Conservation (phyloP, 2,797 vertebrate species). For the Threskiornis aethiopicus region DNA sequence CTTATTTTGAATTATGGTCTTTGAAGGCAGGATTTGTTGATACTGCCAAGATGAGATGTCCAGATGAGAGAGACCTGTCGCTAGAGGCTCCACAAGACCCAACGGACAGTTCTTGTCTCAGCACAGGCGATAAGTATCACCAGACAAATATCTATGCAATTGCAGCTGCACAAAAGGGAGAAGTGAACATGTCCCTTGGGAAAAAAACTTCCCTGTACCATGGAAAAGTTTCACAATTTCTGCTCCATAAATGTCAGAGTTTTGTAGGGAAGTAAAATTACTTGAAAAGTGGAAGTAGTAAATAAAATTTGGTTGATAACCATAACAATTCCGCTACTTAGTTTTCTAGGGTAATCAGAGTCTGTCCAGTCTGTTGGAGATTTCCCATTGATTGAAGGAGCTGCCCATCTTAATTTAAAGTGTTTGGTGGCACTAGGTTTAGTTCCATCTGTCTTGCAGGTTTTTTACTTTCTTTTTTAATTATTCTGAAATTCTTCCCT, state of each 20-base stretch:
- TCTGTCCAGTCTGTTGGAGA: background rate
- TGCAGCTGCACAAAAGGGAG: background rate
- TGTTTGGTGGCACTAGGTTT: background rate
- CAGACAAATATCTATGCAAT: background rate
- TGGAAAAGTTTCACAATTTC: background rate
- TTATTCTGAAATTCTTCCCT: background rate
- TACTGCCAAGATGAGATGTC: background rate
- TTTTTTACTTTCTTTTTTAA: background rate
- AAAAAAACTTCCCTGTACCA: background rate
- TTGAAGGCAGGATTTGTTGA: background rate
- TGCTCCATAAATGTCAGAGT: background rate
- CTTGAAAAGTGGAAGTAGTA: background rate
- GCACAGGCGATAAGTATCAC: background rate
- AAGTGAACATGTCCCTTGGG: background rate
- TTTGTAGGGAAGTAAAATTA: background rate
- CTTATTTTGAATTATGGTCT: background rate
- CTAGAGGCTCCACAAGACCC: background rate
- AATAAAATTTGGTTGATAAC: background rate
- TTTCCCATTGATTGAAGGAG: background rate
- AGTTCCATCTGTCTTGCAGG: background rate
- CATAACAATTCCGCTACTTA: background rate
- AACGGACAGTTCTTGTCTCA: slow-evolving; percentile 19
- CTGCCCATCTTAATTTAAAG: background rate
- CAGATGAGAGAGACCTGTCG: background rate
- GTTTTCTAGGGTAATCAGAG: background rate